Conservation (phyloP, 2,113 vertebrate species). For the Trichechus manatus region DNA sequence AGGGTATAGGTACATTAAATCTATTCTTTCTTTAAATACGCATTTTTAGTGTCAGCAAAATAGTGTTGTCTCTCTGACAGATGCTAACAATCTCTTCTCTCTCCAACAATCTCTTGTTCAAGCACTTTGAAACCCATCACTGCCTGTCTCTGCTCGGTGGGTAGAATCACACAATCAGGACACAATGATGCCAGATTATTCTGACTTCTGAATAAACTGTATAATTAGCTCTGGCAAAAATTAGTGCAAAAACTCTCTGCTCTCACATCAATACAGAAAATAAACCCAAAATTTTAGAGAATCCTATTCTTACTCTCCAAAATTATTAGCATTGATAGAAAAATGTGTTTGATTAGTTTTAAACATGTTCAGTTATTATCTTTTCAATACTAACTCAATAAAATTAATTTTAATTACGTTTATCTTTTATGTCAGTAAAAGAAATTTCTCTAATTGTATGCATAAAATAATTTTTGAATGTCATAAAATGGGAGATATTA, state of each 20-base stretch:
- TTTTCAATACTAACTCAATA: not conserved
- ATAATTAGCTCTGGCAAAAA: slow-evolving; percentile 39
- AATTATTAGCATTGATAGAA: not conserved
- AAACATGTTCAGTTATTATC: not conserved
- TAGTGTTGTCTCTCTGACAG: not conserved
- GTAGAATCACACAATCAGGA: not conserved
- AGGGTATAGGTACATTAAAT: not conserved
- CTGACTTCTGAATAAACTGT: slow-evolving; percentile 5
- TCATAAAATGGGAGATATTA: not conserved
- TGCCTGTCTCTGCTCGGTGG: not conserved
- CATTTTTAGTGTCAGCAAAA: not conserved
- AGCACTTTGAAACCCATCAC: not conserved
- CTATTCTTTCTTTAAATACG: not conserved
- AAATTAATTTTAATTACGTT: not conserved
- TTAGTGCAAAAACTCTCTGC: not conserved
- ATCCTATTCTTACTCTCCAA: not conserved
- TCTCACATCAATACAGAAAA: not conserved
- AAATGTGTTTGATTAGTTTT: not conserved
- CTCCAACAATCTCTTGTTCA: not conserved
- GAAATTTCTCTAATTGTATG: not conserved
- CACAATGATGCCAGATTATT: slow-evolving; percentile 42
- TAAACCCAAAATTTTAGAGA: slow-evolving; percentile 17
- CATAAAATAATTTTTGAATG: not conserved
- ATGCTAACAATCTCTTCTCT: not conserved
- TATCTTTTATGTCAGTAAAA: not conserved